These are phyloP conservation scores for Clinocottus analis DNA, from an alignment of 2,113 vertebrate species.

Conservation along the genomic window DNA sequence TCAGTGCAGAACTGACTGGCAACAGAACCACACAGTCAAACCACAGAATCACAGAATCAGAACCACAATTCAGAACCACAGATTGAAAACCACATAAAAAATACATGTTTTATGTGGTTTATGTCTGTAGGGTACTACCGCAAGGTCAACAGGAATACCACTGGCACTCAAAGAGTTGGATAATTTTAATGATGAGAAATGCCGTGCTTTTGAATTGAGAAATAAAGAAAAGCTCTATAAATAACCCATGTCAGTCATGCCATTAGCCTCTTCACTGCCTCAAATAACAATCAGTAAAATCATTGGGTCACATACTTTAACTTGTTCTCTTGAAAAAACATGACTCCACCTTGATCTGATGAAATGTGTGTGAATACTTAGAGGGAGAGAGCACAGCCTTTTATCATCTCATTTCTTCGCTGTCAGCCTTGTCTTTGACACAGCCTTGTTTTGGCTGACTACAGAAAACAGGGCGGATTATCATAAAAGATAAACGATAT, in stretches of 20 bases:
- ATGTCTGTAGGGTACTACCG: too few relatives aligned
- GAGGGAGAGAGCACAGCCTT: not conserved
- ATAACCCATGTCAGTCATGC: not conserved
- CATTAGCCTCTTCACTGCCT: slow-evolving; percentile 2
- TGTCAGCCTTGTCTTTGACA: not conserved
- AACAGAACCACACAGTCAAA: too few relatives aligned
- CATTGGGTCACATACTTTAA: not conserved
- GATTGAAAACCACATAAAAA: too few relatives aligned
- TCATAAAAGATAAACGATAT: not conserved
- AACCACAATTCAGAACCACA: too few relatives aligned
- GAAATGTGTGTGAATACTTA: slow-evolving; percentile 3
- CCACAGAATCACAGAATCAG: too few relatives aligned
- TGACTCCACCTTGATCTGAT: slow-evolving; percentile 1
- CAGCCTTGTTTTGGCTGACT: not conserved
- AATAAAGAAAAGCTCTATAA: not conserved
- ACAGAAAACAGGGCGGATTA: slow-evolving; percentile 12
- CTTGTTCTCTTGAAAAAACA: not conserved
- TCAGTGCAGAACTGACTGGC: too few relatives aligned
- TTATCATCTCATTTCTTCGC: not conserved
- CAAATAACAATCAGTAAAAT: slow-evolving; percentile 8
- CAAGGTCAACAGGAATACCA: not conserved
- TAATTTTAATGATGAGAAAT: not conserved
- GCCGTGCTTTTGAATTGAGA: not conserved
- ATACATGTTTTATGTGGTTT: too few relatives aligned
- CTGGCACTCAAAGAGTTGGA: not conserved